Conservation (phyloP, 2,888 invertebrate genomes). For the Miltochrista miniata region DNA sequence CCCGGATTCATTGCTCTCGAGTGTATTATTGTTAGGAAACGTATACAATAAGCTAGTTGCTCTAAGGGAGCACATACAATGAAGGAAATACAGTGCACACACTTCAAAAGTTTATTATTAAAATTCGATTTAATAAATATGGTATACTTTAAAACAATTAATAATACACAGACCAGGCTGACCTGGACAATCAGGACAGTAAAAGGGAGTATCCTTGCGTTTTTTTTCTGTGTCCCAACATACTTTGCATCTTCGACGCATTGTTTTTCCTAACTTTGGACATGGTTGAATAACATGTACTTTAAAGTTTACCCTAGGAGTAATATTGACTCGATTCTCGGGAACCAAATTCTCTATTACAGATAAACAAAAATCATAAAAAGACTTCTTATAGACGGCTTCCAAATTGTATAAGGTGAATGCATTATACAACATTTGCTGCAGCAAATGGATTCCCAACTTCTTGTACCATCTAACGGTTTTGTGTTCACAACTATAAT, state of each 20-base stretch:
- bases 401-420: not conserved
- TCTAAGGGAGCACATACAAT: too few species aligned
- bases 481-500: slow-evolving; percentile 13
- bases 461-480: slow-evolving; percentile 20
- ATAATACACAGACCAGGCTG: too few species aligned
- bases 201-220: too few species aligned
- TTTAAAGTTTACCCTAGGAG: not conserved
- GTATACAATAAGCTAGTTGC: too few species aligned
- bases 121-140: too few species aligned
- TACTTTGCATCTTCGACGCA: slow-evolving; percentile 4
- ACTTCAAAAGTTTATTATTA: too few species aligned
- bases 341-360: not conserved
- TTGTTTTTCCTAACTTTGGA: not conserved
- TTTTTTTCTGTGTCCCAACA: too few species aligned
- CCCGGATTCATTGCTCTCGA: too few species aligned
- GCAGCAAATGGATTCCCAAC: slow-evolving; percentile 15
- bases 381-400: not conserved
- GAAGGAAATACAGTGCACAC: too few species aligned
- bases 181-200: too few species aligned
- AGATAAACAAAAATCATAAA: not conserved
- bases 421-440: slow-evolving; percentile 8
- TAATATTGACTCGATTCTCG: not conserved
- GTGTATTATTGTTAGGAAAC: too few species aligned
- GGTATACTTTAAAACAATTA: too few species aligned
- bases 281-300: not conserved